A percentile compares a stretch with the other conserved stretches of the same genome.
These are phyloP conservation scores for Prinia subflava DNA, from an alignment of 2,113 vertebrate species.

Conservation along the genomic window DNA sequence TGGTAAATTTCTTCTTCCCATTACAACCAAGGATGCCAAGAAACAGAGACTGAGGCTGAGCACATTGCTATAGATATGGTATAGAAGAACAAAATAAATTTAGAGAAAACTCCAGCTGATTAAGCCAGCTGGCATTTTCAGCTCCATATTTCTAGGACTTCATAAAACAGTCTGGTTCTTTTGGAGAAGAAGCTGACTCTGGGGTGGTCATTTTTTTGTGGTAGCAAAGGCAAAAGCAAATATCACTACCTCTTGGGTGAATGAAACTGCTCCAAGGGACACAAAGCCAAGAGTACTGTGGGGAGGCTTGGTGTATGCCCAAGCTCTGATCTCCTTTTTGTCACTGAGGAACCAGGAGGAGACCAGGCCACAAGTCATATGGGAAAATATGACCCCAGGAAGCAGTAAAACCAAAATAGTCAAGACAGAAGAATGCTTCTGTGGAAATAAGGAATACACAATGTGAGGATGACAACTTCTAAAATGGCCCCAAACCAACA, in stretches of 20 bases:
- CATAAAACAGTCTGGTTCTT: not conserved
- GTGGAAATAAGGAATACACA: not conserved
- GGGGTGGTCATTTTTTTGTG: constrained; percentile 7
- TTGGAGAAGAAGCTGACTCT: not conserved
- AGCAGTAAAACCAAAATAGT: constrained; percentile 22
- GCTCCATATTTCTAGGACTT: not conserved
- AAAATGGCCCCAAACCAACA: not conserved
- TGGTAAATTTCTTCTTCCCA: not conserved
- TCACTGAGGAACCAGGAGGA: not conserved
- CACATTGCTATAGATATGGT: not conserved
- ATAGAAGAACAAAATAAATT: not conserved
- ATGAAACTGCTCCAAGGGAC: not conserved
- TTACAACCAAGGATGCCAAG: not conserved
- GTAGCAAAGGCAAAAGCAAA: constrained; percentile 2
- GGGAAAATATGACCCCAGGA: constrained; percentile 2
- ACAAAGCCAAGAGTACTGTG: not conserved
- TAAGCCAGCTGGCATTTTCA: constrained; percentile 14
- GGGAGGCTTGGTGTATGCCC: not conserved
- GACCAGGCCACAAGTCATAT: not conserved
- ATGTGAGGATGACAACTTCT: constrained; percentile 5
- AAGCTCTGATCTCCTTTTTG: constrained; percentile 19
- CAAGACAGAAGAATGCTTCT: constrained; percentile 14
- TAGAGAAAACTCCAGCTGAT: not conserved
- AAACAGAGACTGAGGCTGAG: not conserved
- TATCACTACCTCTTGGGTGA: not conserved